These are phyloP conservation scores for Hydropotes inermis DNA, from an alignment of 2,113 vertebrate species.

Conservation along the genomic window DNA sequence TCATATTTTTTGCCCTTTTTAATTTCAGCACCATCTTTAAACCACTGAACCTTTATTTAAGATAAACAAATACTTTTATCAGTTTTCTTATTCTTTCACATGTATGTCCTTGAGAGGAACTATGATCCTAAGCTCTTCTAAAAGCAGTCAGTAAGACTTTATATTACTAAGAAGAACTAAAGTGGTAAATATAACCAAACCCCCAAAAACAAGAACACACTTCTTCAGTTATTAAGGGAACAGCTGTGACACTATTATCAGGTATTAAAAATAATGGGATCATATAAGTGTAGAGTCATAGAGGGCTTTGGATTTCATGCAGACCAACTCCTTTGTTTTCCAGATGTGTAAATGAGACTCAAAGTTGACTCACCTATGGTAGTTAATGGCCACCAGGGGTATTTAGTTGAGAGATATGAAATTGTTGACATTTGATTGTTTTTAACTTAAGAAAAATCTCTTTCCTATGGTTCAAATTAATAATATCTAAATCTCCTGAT, in stretches of 20 bases:
- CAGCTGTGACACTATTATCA: constrained; percentile 65
- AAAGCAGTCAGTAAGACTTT: constrained; percentile 48
- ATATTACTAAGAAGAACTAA: neutral
- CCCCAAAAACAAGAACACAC: constrained; percentile 29
- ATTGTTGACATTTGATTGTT: neutral
- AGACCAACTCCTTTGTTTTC: neutral
- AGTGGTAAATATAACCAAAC: neutral
- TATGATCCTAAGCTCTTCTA: constrained; percentile 91
- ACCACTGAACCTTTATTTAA: constrained; percentile 92
- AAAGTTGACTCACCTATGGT: neutral
- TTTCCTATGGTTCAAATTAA: neutral
- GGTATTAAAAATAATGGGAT: neutral
- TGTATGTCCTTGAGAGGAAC: constrained; percentile 87
- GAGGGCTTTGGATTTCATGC: neutral
- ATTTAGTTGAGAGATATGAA: neutral
- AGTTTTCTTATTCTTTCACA: constrained; percentile 85
- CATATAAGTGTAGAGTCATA: neutral
- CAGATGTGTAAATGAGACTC: neutral
- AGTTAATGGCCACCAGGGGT: neutral
- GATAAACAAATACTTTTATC: constrained; percentile 44
- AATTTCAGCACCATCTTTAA: constrained; percentile 95
- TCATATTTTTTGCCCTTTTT: constrained; percentile 98
- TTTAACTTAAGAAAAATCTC: constrained; percentile 12
- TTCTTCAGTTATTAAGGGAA: constrained; percentile 87
- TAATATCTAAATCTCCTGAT: neutral